Base-by-base conservation (phyloP, 2,797 vertebrate species). In the Galaxias olidus region DNA sequence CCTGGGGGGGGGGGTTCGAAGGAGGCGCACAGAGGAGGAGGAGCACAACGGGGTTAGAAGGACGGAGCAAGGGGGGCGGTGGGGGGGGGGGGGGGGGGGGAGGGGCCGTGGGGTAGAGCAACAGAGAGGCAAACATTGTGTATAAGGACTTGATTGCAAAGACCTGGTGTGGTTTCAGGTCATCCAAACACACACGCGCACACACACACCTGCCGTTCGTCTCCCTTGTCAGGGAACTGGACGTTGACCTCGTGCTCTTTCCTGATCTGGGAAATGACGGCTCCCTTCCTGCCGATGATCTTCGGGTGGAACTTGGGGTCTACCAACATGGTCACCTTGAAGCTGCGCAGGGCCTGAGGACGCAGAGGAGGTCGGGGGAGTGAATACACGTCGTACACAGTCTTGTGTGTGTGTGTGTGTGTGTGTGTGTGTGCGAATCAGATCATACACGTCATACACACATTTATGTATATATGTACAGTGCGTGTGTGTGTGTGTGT, bases 291-390 rank as follows among this genome's bases (percentile, higher is more conserved):
- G 4, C 92, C 92, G 8, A 94, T 94, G 67, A 94, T 93, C 78
- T 93, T 94, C 17, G 91, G 91, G 61, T 94, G 93, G 66, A 92
- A 93, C 78, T 91, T 92, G 4, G 93, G 90, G 42, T 93, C 90
- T 0, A 93, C 90, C 0, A 88, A 89, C 78, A 94, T 78, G 48
- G 88, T 90, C 7, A 90, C 85, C 77, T 91, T 94, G 75, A 89
- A 93, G 71, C 93, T 92, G 47, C 93, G 87, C 69, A 93, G 80
- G 1, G 89, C 91, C 93, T 94, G 82, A 7, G 46, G 13, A 80
- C 30, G 62, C 1, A 42, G 0, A 46, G 17, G 9, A 19, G 11
- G 0, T 7, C 41, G 47, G 41, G 0, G 9, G 12, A 40, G 51
- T 11, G 52, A 12, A 59, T 20, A 51, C 45, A 60, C 11, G 54